A percentile compares a stretch with the other conserved stretches of the same genome.
Conservation (phyloP, 2,888 invertebrate species). For the Noctua comes region DNA sequence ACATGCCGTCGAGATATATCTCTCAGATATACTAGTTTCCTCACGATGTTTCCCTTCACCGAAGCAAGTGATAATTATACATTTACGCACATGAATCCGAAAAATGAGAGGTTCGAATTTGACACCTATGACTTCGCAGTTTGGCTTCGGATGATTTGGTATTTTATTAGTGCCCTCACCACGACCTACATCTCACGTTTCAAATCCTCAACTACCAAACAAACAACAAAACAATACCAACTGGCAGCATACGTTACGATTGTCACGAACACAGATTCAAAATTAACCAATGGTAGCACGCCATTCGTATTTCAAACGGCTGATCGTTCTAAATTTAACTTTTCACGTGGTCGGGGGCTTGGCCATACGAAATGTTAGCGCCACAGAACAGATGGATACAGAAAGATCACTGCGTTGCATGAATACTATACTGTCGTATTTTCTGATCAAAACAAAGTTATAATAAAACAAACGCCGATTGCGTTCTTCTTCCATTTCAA, state of each 20-base stretch:
- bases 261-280: conserved; percentile 62
- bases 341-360: conserved; percentile 79
- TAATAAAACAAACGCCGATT: conserved; percentile 1
- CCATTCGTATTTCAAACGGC: conserved; percentile 66
- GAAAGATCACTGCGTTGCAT: neutral
- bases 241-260: conserved; percentile 47
- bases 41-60: no score
- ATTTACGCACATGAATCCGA: no score
- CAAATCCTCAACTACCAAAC: neutral
- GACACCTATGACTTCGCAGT: no score
- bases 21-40: no score
- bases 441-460: neutral
- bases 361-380: conserved; percentile 59
- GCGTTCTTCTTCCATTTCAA: neutral
- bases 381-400: conserved; percentile 30
- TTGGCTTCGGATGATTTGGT: neutral
- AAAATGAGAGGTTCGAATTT: no score
- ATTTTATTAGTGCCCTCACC: neutral
- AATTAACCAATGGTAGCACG: conserved; percentile 66
- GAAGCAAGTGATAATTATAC: no score
- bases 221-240: conserved; percentile 13
- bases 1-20: no score
- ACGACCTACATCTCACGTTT: neutral
- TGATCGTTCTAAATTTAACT: conserved; percentile 67
- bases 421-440: neutral